A percentile compares a stretch with the other conserved stretches of the same genome.
phyloP scores from a whole-genome alignment of 2,113 vertebrate species.

The Alces alces region DNA sequence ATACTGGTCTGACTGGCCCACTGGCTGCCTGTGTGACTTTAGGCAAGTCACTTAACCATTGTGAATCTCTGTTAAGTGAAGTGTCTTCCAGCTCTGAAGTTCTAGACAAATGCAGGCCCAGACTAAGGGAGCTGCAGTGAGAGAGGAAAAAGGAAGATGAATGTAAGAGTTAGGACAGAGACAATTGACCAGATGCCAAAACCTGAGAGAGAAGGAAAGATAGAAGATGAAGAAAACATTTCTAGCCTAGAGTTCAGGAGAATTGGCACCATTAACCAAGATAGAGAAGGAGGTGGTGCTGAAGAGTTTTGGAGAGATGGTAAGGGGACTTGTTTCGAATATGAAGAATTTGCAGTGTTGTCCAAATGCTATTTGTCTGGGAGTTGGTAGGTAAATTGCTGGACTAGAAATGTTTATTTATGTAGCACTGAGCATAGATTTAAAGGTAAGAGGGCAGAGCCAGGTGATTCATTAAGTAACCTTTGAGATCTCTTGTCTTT shows the following conservation, averaged over 20 bases:
- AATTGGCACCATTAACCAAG: not conserved
- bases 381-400: not conserved
- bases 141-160: not conserved
- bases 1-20: not conserved
- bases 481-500: not conserved
- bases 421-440: not conserved
- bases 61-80: not conserved
- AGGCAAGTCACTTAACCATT: not conserved
- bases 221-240: not conserved
- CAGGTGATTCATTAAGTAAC: not conserved
- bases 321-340: not conserved
- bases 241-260: not conserved
- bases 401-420: not conserved
- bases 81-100: not conserved
- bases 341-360: not conserved
- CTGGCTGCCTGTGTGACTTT: not conserved
- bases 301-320: not conserved
- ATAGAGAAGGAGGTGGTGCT: accelerated
- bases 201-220: not conserved
- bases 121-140: not conserved
- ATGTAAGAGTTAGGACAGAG: not conserved
- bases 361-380: not conserved
- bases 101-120: not conserved
- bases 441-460: not conserved
- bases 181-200: not conserved